Base-by-base conservation (phyloP, 2,797 vertebrate genomes). In the Tiaroga cobitis region DNA sequence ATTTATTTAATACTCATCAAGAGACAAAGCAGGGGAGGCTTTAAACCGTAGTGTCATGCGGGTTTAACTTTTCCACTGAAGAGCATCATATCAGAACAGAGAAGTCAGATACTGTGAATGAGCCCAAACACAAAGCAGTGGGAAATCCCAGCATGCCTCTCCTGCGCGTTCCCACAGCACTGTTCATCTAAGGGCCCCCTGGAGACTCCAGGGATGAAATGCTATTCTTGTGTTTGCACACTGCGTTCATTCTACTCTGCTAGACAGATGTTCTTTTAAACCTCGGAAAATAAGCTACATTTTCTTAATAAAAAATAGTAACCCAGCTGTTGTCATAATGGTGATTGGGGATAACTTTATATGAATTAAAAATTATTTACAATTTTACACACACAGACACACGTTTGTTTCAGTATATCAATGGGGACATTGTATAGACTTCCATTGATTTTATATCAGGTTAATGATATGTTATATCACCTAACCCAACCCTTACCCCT, bases 141-240 rank as follows among this genome's bases (percentile, higher is more conserved):
- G 56, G 72, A 65, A 49, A 75, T 75, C 73, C 24, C 82, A 76
- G 81, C 81, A 83, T 83, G 81, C 54, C 41, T 65, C 81, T 39
- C 21, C 59, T 21, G 70, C 26, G 29, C 15, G 7, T 75, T 75
- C 59, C 41, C 16, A 83, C 46, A n/a, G 61, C 8, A 16, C 41
- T 51, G 72, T 65, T 83, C 37, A 83, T 83, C 81, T 72, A 56
- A 83, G 72, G 24, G 59, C 29, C 72, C 81, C 56, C 81, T 37
- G 41, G 69, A 82, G 81, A 74, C 69, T 73, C 26, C 70, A 46
- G 56, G 81, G 81, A 83, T 75, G 75, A 75, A 49, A 75, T 75
- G 41, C 29, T 83, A 75, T 75, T 83, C 56, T 75, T 83, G 81
- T 74, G 69, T 82, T 82, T 74, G 69, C 81, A 74, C 19, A 82